Evolutionary conservation across 2,888 invertebrate genomes (phyloP).

Genomic region (Saturnia pavonia): DNA sequence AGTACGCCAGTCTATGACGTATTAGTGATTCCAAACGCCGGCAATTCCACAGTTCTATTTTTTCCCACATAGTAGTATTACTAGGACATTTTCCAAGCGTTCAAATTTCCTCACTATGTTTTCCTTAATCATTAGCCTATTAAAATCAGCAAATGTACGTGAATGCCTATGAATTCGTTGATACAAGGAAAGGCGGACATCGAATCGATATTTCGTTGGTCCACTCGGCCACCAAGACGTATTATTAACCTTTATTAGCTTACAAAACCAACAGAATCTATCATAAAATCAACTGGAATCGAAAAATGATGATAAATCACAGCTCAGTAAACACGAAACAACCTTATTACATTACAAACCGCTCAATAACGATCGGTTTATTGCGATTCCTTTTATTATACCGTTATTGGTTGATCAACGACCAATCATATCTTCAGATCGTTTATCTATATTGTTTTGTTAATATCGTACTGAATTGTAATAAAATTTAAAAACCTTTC

Average conservation of each 20-base stretch:
- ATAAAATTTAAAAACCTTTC: background rate
- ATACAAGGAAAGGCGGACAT: too few relatives aligned
- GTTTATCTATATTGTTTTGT: conserved; percentile 22
- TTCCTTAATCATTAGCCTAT: too few relatives aligned
- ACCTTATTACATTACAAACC: background rate
- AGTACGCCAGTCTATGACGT: too few relatives aligned
- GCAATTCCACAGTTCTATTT: too few relatives aligned
- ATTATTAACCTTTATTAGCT: background rate
- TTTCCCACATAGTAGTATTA: too few relatives aligned
- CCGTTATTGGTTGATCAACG: conserved; percentile 23
- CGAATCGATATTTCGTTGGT: too few relatives aligned
- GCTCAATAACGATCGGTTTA: conserved; percentile 2
- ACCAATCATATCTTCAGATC: conserved; percentile 22
- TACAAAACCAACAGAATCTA: background rate
- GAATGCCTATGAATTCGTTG: too few relatives aligned
- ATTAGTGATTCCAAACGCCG: too few relatives aligned
- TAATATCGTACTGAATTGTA: background rate
- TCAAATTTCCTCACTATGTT: too few relatives aligned
- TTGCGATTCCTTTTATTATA: background rate
- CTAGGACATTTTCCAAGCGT: too few relatives aligned
- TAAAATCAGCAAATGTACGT: too few relatives aligned
- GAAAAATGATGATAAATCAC: background rate
- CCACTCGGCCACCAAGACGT: background rate
- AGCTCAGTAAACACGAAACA: background rate
- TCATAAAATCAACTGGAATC: background rate